phyloP scores from a whole-genome alignment of 2,888 invertebrate genomes.

The Metallyticus violacea region DNA sequence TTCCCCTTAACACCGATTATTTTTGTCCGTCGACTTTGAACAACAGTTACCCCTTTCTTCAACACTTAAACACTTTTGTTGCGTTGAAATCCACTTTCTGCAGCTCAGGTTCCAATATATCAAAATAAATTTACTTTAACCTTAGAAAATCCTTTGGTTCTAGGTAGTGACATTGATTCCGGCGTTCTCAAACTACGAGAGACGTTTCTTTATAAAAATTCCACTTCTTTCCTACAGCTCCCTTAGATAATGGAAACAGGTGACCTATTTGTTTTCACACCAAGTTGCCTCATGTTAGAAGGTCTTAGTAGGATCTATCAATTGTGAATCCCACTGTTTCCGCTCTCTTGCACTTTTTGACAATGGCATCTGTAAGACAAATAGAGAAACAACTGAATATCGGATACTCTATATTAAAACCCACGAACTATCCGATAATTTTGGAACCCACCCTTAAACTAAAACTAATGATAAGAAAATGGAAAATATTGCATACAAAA shows the following conservation, averaged over 20 bases:
- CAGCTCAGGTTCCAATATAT: neutral
- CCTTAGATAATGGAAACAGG: neutral
- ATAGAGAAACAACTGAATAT: no score
- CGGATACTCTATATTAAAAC: no score
- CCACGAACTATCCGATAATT: no score
- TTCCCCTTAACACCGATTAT: neutral
- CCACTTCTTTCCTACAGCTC: neutral
- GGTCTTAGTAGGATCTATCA: no score
- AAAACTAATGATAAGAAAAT: no score
- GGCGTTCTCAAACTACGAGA: neutral
- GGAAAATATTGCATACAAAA: no score
- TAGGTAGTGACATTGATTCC: neutral
- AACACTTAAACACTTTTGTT: neutral
- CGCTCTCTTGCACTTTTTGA: no score
- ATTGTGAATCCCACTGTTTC: no score
- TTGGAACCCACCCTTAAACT: no score
- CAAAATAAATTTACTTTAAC: neutral
- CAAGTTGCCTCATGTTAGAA: neutral
- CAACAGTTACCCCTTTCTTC: no score
- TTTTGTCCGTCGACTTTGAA: neutral
- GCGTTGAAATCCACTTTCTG: neutral
- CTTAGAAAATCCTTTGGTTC: neutral
- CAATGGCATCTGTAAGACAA: no score
- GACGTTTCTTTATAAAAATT: neutral
- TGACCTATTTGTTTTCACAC: neutral